Evolutionary conservation across 2,113 vertebrate genomes (phyloP).

Genomic region (Triplophysa rosa): DNA sequence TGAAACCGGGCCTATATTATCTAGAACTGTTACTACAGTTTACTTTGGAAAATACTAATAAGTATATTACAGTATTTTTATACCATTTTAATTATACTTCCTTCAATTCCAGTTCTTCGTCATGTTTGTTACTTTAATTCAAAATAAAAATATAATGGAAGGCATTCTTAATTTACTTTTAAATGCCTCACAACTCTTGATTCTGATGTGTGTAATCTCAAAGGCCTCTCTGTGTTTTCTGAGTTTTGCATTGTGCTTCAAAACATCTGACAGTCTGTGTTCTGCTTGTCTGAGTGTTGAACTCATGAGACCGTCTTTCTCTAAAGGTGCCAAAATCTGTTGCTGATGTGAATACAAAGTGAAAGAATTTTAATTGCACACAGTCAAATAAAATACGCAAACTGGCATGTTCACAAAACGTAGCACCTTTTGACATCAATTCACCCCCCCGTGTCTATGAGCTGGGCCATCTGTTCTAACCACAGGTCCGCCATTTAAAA

Average conservation of each 20-base stretch:
- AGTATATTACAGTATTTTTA: too few relatives aligned
- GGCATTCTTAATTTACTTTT: too few relatives aligned
- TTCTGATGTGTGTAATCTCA: constrained; percentile 24
- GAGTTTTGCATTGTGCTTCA: constrained; percentile 4
- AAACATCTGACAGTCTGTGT: constrained; percentile 27
- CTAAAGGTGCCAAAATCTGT: constrained; percentile 26
- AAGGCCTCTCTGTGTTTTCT: constrained; percentile 33
- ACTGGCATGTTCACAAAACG: background rate
- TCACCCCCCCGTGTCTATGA: background rate
- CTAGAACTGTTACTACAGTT: too few relatives aligned
- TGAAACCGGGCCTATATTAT: too few relatives aligned
- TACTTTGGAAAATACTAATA: too few relatives aligned
- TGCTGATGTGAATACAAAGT: constrained; percentile 10
- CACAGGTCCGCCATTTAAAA: constrained; percentile 19
- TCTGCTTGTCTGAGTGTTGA: constrained; percentile 47
- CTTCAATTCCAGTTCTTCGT: too few relatives aligned
- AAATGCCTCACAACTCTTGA: too few relatives aligned
- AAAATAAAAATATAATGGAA: too few relatives aligned
- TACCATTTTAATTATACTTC: too few relatives aligned
- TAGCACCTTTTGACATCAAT: background rate
- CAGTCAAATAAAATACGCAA: background rate
- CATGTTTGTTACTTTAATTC: too few relatives aligned
- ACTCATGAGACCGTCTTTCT: constrained; percentile 38
- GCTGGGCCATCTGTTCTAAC: background rate
- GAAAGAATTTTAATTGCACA: background rate